Conservation (phyloP, 2,113 vertebrate species). For the Oryzias melastigma region DNA sequence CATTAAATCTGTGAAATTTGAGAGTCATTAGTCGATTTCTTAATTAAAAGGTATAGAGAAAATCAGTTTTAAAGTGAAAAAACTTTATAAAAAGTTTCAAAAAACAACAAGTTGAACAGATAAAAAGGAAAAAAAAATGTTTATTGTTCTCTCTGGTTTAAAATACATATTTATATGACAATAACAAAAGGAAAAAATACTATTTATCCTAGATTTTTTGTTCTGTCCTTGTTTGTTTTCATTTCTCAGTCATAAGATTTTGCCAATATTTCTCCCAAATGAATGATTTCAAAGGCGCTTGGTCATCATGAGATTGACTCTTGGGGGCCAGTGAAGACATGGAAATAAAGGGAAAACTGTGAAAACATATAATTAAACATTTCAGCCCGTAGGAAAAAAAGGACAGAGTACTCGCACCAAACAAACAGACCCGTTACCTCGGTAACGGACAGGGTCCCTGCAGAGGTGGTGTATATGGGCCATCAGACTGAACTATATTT, state of each 20-base stretch:
- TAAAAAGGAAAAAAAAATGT: too few species aligned
- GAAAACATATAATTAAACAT: conserved; percentile 55
- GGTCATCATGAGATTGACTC: conserved; percentile 25
- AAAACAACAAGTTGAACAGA: too few species aligned
- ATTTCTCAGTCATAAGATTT: not conserved
- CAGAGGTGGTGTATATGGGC: conserved; percentile 27
- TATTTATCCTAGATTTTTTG: too few species aligned
- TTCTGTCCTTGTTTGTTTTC: not conserved
- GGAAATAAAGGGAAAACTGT: conserved; percentile 33
- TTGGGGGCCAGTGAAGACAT: conserved; percentile 14
- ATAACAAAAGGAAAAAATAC: too few species aligned
- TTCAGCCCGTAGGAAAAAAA: conserved; percentile 52
- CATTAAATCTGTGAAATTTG: not conserved
- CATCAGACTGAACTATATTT: conserved; percentile 29
- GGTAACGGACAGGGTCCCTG: conserved; percentile 35
- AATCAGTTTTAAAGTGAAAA: not conserved
- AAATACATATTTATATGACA: too few species aligned
- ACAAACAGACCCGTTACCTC: conserved; percentile 64
- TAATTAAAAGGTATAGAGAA: not conserved
- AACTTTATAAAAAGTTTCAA: too few species aligned
- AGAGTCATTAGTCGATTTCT: not conserved
- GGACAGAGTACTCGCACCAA: conserved; percentile 46
- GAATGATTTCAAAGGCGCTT: conserved; percentile 14
- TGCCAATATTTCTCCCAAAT: not conserved
- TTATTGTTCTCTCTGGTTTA: too few species aligned